Conservation (phyloP, 1,140 invertebrate species). For the Drosophila persimilis region DNA sequence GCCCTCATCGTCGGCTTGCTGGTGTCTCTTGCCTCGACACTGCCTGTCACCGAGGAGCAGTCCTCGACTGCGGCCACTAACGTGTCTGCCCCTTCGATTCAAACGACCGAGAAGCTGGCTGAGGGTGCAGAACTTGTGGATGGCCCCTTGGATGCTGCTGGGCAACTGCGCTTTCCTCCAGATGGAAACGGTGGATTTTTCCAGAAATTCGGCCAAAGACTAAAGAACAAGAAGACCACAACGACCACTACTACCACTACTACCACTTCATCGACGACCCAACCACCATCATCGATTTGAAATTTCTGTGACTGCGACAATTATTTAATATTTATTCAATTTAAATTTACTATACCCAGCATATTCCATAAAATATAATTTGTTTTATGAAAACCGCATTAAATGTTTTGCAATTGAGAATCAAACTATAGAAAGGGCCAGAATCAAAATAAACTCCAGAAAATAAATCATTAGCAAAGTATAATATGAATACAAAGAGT, state of each 20-base stretch:
- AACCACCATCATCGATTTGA: not conserved
- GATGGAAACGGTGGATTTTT: slow-evolving; percentile 22
- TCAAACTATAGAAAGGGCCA: not conserved
- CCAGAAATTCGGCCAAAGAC: slow-evolving; percentile 23
- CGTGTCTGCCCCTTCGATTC: not conserved
- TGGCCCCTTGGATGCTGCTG: not conserved
- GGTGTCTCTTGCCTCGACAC: slow-evolving; percentile 28
- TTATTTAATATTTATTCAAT: too few species aligned
- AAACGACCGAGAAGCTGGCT: not conserved
- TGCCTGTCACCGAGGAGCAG: slow-evolving; percentile 20
- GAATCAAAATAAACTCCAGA: slow-evolving; percentile 14
- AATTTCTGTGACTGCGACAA: too few species aligned
- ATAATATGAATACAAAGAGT: slow-evolving; percentile 29
- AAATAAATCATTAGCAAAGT: slow-evolving; percentile 40
- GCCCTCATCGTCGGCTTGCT: slow-evolving; percentile 27
- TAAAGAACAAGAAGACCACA: slow-evolving; percentile 22
- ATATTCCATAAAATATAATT: too few species aligned
- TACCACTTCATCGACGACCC: not conserved
- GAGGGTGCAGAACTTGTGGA: slow-evolving; percentile 12
- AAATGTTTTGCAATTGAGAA: not conserved
- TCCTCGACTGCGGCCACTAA: not conserved
- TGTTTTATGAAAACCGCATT: too few species aligned
- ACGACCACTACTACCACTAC: not conserved
- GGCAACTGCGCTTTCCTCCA: slow-evolving; percentile 17
- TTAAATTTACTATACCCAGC: too few species aligned